Base-by-base conservation (phyloP, 92 coral and sea anemone species). In the Epizoanthus rinbou region DNA sequence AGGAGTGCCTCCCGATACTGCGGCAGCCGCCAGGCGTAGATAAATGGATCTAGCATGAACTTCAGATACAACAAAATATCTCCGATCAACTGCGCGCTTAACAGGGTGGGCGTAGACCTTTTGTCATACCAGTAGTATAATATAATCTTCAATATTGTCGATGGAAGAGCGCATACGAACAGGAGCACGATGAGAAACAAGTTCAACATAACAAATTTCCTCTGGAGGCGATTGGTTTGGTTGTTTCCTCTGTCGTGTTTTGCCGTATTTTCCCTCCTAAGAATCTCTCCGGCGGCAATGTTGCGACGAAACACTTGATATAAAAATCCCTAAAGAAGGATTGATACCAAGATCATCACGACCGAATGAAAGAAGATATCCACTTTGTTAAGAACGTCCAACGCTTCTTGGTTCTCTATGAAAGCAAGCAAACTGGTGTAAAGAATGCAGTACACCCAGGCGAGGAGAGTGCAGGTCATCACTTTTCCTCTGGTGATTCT, bases 181-280 rank as follows among this genome's bases (percentile, higher is more conserved):
- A 85, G 60, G 58, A 85, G 63, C 54, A 74, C 23, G 22, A 85
- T 85, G 45, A 85, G 71, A 8, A 85, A 64, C 18, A 85, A 85
- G 67, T 85, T 85, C 39, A 85, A 31, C 23, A 37, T 69, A 4
- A 85, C 74, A 85, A 85, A 85, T 57, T 79, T 79, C 19, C 86
- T 76, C 31, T 58, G 86, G 18, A 81, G 47, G 11, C 57, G 70
- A 6, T n/a, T 71, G 60, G 67, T 69, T 41, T 64, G 70, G n/a
- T 70, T 35, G 5, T 68, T 23, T 10, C 52, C 58, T 1, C 53
- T 50, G 7, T 16, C 21, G 17, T 54, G 63, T 52, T 43, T 39
- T 5, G 35, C 24, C 31, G 13, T 66, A 2, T 22, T 17, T 54
- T 60, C 86, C 52, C 33, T 81, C 33, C 82, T 71, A 64, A 86